Evolutionary conservation across 2,797 vertebrate genomes (phyloP).

Genomic region (Macropodus opercularis): DNA sequence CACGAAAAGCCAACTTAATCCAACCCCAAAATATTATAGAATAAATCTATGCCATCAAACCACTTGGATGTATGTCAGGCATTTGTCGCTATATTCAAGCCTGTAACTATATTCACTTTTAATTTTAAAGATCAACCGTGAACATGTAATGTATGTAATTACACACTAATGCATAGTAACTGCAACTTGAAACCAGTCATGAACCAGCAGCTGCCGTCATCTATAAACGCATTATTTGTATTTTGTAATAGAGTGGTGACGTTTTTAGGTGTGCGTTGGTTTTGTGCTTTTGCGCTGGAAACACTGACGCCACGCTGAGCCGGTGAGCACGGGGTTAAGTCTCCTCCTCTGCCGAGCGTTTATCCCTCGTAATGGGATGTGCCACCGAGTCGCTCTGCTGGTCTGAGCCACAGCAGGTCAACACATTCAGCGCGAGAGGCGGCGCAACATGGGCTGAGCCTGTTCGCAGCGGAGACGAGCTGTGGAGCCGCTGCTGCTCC

Average conservation of each 20-base stretch:
- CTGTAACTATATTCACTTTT: no score
- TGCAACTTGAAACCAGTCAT: neutral
- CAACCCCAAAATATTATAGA: neutral
- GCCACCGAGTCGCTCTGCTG: conserved; percentile 68
- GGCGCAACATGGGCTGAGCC: conserved; percentile 68
- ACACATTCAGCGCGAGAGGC: conserved; percentile 68
- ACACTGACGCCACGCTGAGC: neutral
- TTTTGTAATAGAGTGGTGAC: no score
- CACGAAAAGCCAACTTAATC: neutral
- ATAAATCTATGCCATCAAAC: neutral
- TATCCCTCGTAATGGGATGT: conserved; percentile 81
- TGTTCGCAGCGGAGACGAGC: conserved; percentile 45
- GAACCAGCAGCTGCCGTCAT: no score
- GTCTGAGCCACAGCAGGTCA: conserved; percentile 75
- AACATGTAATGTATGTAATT: no score
- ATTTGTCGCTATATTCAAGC: neutral
- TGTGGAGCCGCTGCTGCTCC: conserved; percentile 40
- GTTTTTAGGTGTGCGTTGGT: no score
- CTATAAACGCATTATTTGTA: no score
- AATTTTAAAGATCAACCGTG: no score
- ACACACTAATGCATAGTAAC: neutral
- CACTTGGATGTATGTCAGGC: neutral
- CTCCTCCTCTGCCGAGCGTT: conserved; percentile 55
- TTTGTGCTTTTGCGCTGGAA: no score
- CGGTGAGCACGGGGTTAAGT: conserved; percentile 77